phyloP scores from a whole-genome alignment of 2,888 invertebrate genomes.

The Tetranychus truncatus region DNA sequence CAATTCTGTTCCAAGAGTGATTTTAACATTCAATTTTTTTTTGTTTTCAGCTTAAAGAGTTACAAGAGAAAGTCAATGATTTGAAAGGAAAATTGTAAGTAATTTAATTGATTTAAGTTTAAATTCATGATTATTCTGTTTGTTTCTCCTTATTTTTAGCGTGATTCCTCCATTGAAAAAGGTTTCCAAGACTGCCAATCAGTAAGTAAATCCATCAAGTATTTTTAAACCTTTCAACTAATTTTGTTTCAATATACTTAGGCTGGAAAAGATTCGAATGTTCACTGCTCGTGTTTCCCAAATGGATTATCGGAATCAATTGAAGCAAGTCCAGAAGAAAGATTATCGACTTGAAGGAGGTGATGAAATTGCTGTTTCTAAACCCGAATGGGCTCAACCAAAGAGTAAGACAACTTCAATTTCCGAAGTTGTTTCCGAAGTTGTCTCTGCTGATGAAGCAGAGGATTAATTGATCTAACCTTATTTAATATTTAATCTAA shows the following conservation, averaged over 20 bases:
- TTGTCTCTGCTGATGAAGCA: no score
- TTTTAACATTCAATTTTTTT: slow-evolving; percentile 38
- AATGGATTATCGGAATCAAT: slow-evolving; percentile 97
- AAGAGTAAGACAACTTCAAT: no score
- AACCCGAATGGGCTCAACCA: no score
- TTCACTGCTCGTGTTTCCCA: slow-evolving; percentile 52
- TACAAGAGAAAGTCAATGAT: slow-evolving; percentile 10
- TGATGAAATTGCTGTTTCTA: no score
- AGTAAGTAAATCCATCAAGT: slow-evolving; percentile 40
- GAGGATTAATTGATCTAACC: no score
- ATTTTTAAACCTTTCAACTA: background rate
- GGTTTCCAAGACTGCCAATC: slow-evolving; percentile 87
- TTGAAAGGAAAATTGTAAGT: slow-evolving; percentile 14
- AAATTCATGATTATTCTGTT: background rate
- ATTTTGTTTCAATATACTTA: background rate
- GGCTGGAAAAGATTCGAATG: slow-evolving; percentile 87
- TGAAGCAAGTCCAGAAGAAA: slow-evolving; percentile 43
- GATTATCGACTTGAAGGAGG: no score
- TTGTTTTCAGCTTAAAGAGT: slow-evolving; percentile 1
- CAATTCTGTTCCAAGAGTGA: slow-evolving; percentile 92
- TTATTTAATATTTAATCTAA: no score
- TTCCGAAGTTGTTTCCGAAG: no score
- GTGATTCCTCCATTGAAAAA: slow-evolving; percentile 97
- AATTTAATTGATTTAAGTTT: slow-evolving; percentile 16
- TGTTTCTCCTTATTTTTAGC: slow-evolving; percentile 38